Evolutionary conservation across 2,113 vertebrate genomes (phyloP), one percentile per base, ranked within the genome.

Genomic region (Atherinomorus stipes): DNA sequence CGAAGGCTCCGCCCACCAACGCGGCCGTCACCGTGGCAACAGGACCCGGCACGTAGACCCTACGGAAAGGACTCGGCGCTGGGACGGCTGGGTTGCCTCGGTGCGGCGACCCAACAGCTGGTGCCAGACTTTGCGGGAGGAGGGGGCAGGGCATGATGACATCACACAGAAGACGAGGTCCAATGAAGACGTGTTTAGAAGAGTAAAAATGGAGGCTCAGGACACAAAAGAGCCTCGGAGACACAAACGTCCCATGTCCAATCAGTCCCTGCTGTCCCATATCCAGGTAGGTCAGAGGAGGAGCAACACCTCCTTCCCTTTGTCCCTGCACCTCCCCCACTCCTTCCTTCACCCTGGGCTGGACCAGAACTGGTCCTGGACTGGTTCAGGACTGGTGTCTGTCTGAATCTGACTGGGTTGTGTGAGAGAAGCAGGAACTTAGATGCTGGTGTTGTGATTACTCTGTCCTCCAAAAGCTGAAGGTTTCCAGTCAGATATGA

Each of bases 51-150:
- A 64, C 64, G 22, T 60, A 49, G 51, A 45, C 0, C 75, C 85
- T 15, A 40, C 21, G 0, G 78, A 86, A 6, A 89, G 69, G 23
- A 75, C 65, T 1, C 68, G 34, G 15, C 77, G 86, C 19, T 88
- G 89, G 86, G 83, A 90, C 23, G 70, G 76, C 66, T 92, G 93
- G 94, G 89, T 75, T 53, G 71, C 90, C 1, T 80, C 88, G 15
- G 44, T 90, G 86, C 89, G 63, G 74, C 89, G 74, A 44, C 52
- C 64, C 0, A 5, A 34, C 75, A 42, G 74, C 23, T 80, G 81
- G 83, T 87, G 81, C 56, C 78, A 78, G 61, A 56, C 86, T 37
- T 57, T 69, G 47, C 89, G 57, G 45, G 91, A 86, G 49, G 75
- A 91, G 52, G 80, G 76, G 80, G 74, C 26, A 4, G 82, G 91